These are phyloP conservation scores for Epicauta chinensis DNA, from an alignment of 1,140 invertebrate species.

Conservation along the genomic window DNA sequence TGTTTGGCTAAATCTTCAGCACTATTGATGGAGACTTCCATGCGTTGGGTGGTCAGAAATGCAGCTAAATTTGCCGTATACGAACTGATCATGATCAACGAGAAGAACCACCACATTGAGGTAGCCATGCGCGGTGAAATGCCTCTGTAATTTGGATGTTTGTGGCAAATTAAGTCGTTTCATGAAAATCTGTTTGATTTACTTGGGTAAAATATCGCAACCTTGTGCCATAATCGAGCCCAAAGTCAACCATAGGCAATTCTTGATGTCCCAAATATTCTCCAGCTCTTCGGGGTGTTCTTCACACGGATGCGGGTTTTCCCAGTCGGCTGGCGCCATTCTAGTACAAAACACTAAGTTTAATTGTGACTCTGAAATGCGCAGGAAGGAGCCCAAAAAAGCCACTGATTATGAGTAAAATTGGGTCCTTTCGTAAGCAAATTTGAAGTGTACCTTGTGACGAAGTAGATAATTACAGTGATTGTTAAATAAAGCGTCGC, in stretches of 20 bases:
- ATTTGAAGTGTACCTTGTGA: conserved; percentile 18
- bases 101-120: conserved; percentile 95
- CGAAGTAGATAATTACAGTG: conserved; percentile 44
- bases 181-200: conserved; percentile 37
- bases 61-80: conserved; percentile 96
- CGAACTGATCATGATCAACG: conserved; percentile 90
- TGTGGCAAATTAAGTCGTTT: not conserved
- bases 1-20: conserved; percentile 87
- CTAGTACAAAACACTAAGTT: conserved; percentile 46
- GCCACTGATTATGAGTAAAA: no score
- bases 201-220: conserved; percentile 74
- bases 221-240: conserved; percentile 78
- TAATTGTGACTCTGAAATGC: no score
- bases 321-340: conserved; percentile 83
- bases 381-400: no score
- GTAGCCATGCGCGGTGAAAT: conserved; percentile 70
- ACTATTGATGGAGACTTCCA: conserved; percentile 76
- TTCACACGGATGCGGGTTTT: conserved; percentile 80
- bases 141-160: conserved; percentile 46
- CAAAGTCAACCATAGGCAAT: conserved; percentile 70
- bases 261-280: conserved; percentile 71
- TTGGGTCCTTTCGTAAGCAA: no score
- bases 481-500: conserved; percentile 79
- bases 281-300: conserved; percentile 70
- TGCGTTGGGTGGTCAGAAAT: conserved; percentile 81